Percentiles rank a stretch among this genome's conserved stretches.
These are phyloP conservation scores for Novumbra hubbsi DNA, from an alignment of 2,797 vertebrate species.

Conservation along the genomic window DNA sequence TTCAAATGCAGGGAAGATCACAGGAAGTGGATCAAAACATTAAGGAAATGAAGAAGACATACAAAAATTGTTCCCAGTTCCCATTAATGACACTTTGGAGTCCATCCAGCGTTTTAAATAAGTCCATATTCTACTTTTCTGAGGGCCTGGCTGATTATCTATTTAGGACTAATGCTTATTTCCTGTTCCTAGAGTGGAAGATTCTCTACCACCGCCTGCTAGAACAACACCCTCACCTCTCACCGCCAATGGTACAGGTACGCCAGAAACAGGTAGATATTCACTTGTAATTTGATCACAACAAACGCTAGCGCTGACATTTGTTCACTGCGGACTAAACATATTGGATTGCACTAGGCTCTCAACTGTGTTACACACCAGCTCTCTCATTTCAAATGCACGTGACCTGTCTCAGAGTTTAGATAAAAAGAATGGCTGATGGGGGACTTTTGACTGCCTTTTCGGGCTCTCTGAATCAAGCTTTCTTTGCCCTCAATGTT, in stretches of 20 bases:
- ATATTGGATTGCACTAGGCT: neutral
- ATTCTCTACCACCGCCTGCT: constrained; percentile 72
- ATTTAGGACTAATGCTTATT: neutral
- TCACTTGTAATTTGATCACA: neutral
- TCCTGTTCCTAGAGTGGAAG: constrained; percentile 73
- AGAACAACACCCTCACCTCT: constrained; percentile 66
- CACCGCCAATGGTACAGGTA: constrained; percentile 76
- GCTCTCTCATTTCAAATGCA: neutral
- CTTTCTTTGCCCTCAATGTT: too few relatives aligned
- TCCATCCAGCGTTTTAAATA: neutral
- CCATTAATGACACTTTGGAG: too few relatives aligned
- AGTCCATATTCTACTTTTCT: neutral
- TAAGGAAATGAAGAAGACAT: too few relatives aligned
- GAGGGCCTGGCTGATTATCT: neutral
- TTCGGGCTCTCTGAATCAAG: neutral
- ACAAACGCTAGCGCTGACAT: neutral
- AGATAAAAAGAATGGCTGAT: neutral
- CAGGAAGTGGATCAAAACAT: too few relatives aligned
- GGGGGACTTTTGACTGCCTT: neutral
- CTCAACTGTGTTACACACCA: neutral
- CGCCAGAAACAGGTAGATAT: constrained; percentile 18
- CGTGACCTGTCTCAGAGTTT: neutral
- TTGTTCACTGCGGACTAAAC: too few relatives aligned
- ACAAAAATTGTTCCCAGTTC: too few relatives aligned
- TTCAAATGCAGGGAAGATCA: too few relatives aligned